These are phyloP conservation scores for Bombus cullumanus DNA, from an alignment of 1,140 invertebrate species.

Conservation along the genomic window DNA sequence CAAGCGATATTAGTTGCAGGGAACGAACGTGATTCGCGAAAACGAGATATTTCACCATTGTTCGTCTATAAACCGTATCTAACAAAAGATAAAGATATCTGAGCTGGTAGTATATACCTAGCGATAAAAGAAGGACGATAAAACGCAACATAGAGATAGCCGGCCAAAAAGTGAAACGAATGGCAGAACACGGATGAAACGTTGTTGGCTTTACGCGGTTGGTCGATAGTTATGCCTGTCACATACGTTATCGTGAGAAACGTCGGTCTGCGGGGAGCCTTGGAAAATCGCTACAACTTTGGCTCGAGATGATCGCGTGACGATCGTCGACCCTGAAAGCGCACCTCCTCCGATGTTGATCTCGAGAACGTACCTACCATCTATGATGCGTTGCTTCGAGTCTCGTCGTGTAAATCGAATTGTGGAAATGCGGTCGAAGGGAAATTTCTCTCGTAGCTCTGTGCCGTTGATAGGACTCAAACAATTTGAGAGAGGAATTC, in stretches of 20 bases:
- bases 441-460: background rate
- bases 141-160: background rate
- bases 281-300: constrained; percentile 44
- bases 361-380: constrained; percentile 10
- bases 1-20: too few species aligned
- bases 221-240: constrained; percentile 20
- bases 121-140: background rate
- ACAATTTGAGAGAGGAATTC: background rate
- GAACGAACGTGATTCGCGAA: background rate
- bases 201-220: background rate
- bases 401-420: background rate
- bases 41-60: background rate
- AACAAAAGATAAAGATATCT: background rate
- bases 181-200: background rate
- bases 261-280: constrained; percentile 5
- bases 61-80: background rate
- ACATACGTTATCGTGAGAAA: constrained; percentile 32
- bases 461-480: background rate
- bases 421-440: background rate
- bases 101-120: background rate
- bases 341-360: constrained; percentile 45
- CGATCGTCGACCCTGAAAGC: constrained; percentile 43
- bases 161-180: background rate
- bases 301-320: constrained; percentile 45
- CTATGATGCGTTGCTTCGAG: constrained; percentile 27